phyloP scores from a whole-genome alignment of 2,797 vertebrate species.

The Oreonectes daqikongensis region DNA sequence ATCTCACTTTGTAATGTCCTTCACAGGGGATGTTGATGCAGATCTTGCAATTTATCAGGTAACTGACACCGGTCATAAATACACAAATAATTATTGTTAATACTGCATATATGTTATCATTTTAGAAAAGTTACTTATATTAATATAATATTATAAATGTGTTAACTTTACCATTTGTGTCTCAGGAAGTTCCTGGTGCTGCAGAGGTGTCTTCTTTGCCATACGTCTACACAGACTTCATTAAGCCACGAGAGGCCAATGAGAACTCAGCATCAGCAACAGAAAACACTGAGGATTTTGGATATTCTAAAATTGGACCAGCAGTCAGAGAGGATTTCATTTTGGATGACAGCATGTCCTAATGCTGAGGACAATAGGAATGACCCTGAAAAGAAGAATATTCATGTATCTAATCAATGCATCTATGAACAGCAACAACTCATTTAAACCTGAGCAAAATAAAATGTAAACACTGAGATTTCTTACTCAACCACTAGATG shows the following conservation, averaged over 20 bases:
- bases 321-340: neutral
- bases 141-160: neutral
- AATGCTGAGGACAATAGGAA: neutral
- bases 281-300: conserved; percentile 23
- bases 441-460: neutral
- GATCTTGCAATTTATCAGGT: neutral
- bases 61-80: neutral
- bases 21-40: conserved; percentile 5
- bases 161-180: neutral
- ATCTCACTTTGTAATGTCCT: neutral
- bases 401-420: neutral
- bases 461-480: no score
- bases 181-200: conserved; percentile 17
- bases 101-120: neutral
- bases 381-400: neutral
- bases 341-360: neutral
- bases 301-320: conserved; percentile 46
- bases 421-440: neutral
- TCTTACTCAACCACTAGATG: conserved; percentile 1
- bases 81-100: neutral
- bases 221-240: conserved; percentile 52
- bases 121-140: neutral
- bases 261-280: neutral
- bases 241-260: conserved; percentile 7
- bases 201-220: conserved; percentile 6